Conservation (phyloP, 2,888 invertebrate species). For the Petrolisthes manimaculis region DNA sequence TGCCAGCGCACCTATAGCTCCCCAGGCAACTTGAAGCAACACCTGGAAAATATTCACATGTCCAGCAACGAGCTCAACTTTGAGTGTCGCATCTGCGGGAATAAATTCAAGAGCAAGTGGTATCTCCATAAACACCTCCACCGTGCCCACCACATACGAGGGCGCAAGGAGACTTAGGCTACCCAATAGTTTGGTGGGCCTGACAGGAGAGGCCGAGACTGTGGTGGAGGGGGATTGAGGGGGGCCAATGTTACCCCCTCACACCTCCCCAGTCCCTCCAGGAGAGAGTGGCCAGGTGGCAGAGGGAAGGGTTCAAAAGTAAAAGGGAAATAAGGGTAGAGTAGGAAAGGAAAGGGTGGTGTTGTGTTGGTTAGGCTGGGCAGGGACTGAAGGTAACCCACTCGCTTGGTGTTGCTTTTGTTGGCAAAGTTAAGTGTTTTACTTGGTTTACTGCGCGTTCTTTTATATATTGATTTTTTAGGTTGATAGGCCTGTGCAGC, state of each 20-base stretch:
- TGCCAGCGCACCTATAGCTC: constrained; percentile 78
- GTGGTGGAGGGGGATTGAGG: not conserved
- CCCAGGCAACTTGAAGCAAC: constrained; percentile 77
- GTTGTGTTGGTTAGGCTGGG: too few relatives aligned
- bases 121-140: constrained; percentile 76
- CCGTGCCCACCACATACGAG: constrained; percentile 72
- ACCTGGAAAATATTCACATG: constrained; percentile 77
- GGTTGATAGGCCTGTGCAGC: too few relatives aligned
- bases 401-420: too few relatives aligned
- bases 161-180: constrained; percentile 64
- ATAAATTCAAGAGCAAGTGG: constrained; percentile 77
- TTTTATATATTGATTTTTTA: too few relatives aligned
- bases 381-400: too few relatives aligned
- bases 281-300: not conserved
- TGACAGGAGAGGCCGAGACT: not conserved
- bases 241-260: not conserved
- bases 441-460: too few relatives aligned
- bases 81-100: constrained; percentile 76
- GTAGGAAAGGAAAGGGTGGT: too few relatives aligned
- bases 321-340: too few relatives aligned
- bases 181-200: not conserved
- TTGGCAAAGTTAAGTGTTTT: too few relatives aligned
- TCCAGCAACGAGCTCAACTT: constrained; percentile 75
- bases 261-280: not conserved
- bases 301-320: too few relatives aligned